Conservation (phyloP, 2,797 vertebrate species). For the Numenius phaeopus region DNA sequence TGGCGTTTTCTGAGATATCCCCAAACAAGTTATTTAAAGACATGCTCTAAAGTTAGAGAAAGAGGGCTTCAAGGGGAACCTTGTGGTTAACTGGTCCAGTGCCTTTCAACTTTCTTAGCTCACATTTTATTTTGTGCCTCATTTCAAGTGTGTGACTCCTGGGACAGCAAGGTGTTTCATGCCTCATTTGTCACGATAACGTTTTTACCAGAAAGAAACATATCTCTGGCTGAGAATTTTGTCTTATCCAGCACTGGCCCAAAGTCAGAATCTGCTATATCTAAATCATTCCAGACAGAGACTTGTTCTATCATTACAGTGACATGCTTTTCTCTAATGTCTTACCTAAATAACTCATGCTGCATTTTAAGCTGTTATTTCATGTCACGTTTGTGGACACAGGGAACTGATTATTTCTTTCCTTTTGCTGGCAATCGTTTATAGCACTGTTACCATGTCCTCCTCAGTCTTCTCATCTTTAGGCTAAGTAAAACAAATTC, state of each 20-base stretch:
- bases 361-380: constrained; percentile 21
- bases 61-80: background rate
- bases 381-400: background rate
- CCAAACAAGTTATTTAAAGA: background rate
- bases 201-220: constrained; percentile 11
- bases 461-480: background rate
- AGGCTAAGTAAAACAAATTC: constrained; percentile 32
- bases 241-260: constrained; percentile 5
- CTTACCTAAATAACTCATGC: background rate
- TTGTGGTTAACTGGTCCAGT: background rate
- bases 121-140: constrained; percentile 34
- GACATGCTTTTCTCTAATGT: constrained; percentile 28
- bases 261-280: constrained; percentile 14
- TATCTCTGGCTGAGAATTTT: constrained; percentile 40
- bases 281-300: constrained; percentile 27
- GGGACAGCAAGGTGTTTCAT: constrained; percentile 46
- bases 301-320: constrained; percentile 29
- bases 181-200: background rate
- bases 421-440: background rate
- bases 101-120: constrained; percentile 5
- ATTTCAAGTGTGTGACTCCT: constrained; percentile 38
- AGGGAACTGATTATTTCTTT: background rate
- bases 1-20: background rate
- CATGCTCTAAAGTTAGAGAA: background rate
- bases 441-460: background rate